phyloP scores from a whole-genome alignment of 2,888 invertebrate species.

The Andrena trimmerana region DNA sequence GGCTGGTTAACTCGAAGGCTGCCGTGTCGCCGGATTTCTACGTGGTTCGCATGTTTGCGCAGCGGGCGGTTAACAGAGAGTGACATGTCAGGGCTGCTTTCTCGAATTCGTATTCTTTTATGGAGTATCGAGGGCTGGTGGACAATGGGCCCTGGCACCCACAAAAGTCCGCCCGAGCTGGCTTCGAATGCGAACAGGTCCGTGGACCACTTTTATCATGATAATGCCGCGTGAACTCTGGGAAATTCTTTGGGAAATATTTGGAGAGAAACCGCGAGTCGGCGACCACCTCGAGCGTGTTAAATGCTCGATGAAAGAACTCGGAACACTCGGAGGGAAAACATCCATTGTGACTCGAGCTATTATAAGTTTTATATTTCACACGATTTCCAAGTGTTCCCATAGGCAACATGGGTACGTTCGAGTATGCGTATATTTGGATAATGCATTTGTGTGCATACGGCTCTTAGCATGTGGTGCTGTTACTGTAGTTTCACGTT shows the following conservation, averaged over 20 bases:
- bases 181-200: constrained; percentile 47
- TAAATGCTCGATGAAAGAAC: constrained; percentile 33
- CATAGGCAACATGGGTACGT: background rate
- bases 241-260: constrained; percentile 41
- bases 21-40: constrained; percentile 34
- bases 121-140: constrained; percentile 32
- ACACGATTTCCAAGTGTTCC: constrained; percentile 23
- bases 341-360: background rate
- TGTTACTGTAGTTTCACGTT: background rate
- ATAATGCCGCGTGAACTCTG: constrained; percentile 49
- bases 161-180: background rate
- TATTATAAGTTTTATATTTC: constrained; percentile 1
- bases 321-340: background rate
- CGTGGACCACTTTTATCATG: constrained; percentile 64
- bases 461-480: background rate
- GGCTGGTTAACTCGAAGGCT: background rate
- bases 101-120: constrained; percentile 72
- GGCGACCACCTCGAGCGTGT: constrained; percentile 26
- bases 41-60: constrained; percentile 69
- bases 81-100: constrained; percentile 67
- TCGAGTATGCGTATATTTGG: background rate
- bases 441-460: background rate
- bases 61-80: constrained; percentile 70
- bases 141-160: constrained; percentile 30
- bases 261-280: constrained; percentile 41